These are phyloP conservation scores for Parnassius glacialis DNA, from an alignment of 2,888 invertebrate species.

Conservation along the genomic window DNA sequence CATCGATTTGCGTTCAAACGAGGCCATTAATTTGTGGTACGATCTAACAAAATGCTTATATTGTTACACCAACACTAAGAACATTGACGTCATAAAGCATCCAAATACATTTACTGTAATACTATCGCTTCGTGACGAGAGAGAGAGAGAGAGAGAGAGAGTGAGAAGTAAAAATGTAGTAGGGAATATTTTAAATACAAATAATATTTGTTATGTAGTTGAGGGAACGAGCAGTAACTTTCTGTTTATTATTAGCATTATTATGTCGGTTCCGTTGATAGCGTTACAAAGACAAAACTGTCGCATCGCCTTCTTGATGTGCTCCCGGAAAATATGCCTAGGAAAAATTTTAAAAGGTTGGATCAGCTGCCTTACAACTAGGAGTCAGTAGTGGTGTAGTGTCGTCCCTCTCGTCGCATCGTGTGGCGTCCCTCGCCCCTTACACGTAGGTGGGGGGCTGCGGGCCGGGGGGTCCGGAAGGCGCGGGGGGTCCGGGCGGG, in stretches of 20 bases:
- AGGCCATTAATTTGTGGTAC: slow-evolving; percentile 6
- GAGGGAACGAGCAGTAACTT: no score
- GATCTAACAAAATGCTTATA: background rate
- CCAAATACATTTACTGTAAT: background rate
- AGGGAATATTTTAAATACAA: background rate
- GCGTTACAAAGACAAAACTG: no score
- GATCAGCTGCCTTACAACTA: no score
- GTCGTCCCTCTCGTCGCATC: no score
- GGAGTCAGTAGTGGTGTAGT: no score
- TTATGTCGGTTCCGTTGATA: no score
- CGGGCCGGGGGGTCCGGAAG: slow-evolving; percentile 27
- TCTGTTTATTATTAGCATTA: no score
- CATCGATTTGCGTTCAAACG: slow-evolving; percentile 5
- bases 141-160: background rate
- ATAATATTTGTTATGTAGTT: no score
- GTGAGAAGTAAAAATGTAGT: background rate
- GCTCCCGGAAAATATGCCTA: no score
- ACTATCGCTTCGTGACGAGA: background rate
- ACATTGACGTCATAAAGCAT: slow-evolving; percentile 12
- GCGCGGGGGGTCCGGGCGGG: slow-evolving; percentile 35
- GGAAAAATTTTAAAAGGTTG: no score
- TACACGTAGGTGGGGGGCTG: slow-evolving; percentile 39
- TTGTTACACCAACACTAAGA: slow-evolving; percentile 6
- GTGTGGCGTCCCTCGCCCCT: background rate
- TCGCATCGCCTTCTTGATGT: no score